These are phyloP conservation scores for Drosophila ambigua DNA, from an alignment of 1,140 invertebrate genomes.

Conservation along the genomic window DNA sequence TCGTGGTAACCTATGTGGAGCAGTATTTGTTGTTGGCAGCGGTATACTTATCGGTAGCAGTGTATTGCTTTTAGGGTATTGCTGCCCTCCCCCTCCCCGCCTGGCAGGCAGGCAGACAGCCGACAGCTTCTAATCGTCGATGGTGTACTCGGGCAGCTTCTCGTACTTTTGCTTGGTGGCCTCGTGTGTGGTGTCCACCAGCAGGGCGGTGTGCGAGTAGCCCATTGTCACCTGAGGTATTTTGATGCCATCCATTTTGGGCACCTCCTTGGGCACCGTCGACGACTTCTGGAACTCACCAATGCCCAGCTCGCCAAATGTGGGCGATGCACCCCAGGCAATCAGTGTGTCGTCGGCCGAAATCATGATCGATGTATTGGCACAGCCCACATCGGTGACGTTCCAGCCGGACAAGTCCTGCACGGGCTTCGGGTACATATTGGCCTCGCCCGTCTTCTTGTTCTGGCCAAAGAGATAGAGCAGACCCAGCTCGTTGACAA, in stretches of 20 bases:
- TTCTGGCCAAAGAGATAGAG: constrained; percentile 95
- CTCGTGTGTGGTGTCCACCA: constrained; percentile 85
- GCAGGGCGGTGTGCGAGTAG: constrained; percentile 91
- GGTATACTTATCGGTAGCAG: constrained; percentile 50
- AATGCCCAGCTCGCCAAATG: constrained; percentile 95
- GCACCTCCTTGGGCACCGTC: constrained; percentile 94
- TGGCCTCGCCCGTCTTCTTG: constrained; percentile 95
- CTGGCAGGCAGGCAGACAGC: too few species aligned
- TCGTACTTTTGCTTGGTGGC: constrained; percentile 85
- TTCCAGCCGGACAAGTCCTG: constrained; percentile 96
- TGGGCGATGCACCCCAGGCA: constrained; percentile 95
- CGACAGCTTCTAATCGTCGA: constrained; percentile 67
- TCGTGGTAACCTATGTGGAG: constrained; percentile 49
- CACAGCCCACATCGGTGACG: constrained; percentile 91
- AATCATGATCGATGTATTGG: constrained; percentile 92
- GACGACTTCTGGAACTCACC: constrained; percentile 95
- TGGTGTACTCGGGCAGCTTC: constrained; percentile 84
- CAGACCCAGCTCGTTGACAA: constrained; percentile 91
- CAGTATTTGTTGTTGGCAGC: constrained; percentile 77
- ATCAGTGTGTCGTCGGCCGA: constrained; percentile 95
- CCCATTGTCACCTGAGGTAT: constrained; percentile 93
- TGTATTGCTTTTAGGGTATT: constrained; percentile 28
- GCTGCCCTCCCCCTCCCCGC: neutral
- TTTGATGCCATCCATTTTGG: constrained; percentile 91
- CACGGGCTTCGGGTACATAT: constrained; percentile 98